phyloP scores from a whole-genome alignment of 2,797 vertebrate genomes.

The Danio tinwini region DNA sequence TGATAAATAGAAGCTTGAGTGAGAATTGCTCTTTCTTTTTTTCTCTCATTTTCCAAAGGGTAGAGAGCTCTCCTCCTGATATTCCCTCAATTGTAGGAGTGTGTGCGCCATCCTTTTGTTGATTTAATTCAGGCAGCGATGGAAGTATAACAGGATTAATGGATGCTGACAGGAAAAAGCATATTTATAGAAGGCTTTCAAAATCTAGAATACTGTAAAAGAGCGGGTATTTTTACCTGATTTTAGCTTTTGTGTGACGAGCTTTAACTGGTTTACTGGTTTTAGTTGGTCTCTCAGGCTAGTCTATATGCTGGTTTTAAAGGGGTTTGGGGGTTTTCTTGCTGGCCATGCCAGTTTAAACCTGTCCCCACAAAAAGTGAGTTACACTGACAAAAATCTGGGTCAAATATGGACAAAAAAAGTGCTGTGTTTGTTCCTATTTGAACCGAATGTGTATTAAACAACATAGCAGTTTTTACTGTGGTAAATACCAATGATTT shows the following conservation, averaged over 20 bases:
- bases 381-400: too few species aligned
- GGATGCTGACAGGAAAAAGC: neutral
- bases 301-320: neutral
- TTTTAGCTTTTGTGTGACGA: neutral
- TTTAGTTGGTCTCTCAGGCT: neutral
- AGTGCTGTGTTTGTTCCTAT: too few species aligned
- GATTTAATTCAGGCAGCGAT: neutral
- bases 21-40: slow-evolving; percentile 44
- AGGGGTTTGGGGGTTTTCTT: neutral
- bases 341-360: too few species aligned
- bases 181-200: neutral
- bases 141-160: neutral
- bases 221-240: neutral
- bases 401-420: too few species aligned
- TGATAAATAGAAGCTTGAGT: slow-evolving; percentile 43
- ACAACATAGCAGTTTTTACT: too few species aligned
- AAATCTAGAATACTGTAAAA: neutral
- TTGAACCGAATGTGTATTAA: too few species aligned
- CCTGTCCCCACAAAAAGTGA: too few species aligned
- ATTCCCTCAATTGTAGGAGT: neutral
- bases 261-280: neutral
- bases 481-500: too few species aligned
- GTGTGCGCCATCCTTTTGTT: neutral
- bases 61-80: slow-evolving; percentile 28
- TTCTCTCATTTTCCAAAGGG: slow-evolving; percentile 27